Percentiles rank a stretch among this genome's conserved stretches.
These are phyloP conservation scores for Zaprionus taronus DNA, from an alignment of 1,140 invertebrate species.

Conservation along the genomic window DNA sequence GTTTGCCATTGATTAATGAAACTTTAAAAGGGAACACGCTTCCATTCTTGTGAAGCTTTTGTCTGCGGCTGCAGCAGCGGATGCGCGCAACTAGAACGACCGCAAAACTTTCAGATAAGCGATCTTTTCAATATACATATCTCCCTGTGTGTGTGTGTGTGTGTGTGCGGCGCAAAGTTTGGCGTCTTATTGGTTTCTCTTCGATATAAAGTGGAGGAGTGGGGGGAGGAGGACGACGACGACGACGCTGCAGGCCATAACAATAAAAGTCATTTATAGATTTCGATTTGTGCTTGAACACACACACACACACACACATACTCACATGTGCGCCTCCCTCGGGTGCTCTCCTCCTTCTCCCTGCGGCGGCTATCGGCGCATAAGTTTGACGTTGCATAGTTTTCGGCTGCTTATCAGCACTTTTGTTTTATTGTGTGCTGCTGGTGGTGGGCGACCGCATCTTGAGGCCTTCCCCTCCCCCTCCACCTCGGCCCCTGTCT, in stretches of 20 bases:
- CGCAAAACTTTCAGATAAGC: slow-evolving; percentile 58
- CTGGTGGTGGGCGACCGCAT: slow-evolving; percentile 1
- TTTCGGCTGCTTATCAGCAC: slow-evolving; percentile 78
- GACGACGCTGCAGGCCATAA: slow-evolving; percentile 69
- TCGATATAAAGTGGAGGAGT: slow-evolving; percentile 24
- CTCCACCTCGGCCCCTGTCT: not conserved
- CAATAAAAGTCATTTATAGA: slow-evolving; percentile 82
- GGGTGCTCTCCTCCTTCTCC: slow-evolving; percentile 5
- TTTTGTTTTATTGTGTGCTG: slow-evolving; percentile 69
- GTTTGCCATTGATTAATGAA: slow-evolving; percentile 72
- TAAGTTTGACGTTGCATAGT: slow-evolving; percentile 72
- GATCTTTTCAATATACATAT: slow-evolving; percentile 55
- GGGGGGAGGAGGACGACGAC: slow-evolving; percentile 9
- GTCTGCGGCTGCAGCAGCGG: slow-evolving; percentile 30
- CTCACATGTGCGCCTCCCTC: slow-evolving; percentile 52
- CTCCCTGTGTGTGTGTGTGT: not conserved
- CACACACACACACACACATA: not conserved
- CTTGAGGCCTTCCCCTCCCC: not conserved
- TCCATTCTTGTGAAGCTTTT: slow-evolving; percentile 49
- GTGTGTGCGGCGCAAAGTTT: slow-evolving; percentile 33
- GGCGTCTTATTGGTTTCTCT: slow-evolving; percentile 52
- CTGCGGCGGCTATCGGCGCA: slow-evolving; percentile 15
- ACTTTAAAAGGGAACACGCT: slow-evolving; percentile 76
- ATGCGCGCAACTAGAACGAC: slow-evolving; percentile 45
- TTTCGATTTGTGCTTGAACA: slow-evolving; percentile 63